Percentiles rank a stretch among this genome's conserved stretches.
Evolutionary conservation across 2,113 vertebrate genomes (phyloP).

Genomic region (Aptenodytes forsteri): DNA sequence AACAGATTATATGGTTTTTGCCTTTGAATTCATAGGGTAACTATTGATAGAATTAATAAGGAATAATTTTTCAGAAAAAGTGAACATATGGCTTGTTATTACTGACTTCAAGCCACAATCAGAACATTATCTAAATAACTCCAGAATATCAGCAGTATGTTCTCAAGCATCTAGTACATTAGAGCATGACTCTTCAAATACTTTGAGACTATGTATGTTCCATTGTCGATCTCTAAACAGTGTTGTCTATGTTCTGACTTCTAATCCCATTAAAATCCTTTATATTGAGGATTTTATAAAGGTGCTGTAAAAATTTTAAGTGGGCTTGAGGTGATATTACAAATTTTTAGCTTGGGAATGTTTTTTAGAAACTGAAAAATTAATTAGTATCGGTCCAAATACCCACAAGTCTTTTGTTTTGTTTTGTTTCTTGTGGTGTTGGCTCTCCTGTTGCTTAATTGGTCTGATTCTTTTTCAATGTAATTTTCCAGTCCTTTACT

Average conservation of each 20-base stretch:
- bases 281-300: not conserved
- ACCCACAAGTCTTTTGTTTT: not conserved
- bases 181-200: not conserved
- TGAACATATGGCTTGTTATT: constrained; percentile 62
- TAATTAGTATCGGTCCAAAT: not conserved
- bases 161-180: constrained; percentile 31
- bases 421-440: constrained; percentile 1
- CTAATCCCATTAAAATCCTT: not conserved
- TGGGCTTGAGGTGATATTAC: not conserved
- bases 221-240: not conserved
- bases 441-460: not conserved
- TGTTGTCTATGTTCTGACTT: not conserved
- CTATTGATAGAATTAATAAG: constrained; percentile 52
- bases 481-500: constrained; percentile 20
- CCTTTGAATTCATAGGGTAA: not conserved
- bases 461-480: not conserved
- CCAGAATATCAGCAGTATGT: constrained; percentile 28
- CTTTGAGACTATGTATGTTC: not conserved
- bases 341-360: not conserved
- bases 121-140: constrained; percentile 44
- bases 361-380: not conserved
- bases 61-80: constrained; percentile 32
- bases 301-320: not conserved
- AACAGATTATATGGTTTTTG: constrained; percentile 2
- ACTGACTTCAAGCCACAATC: constrained; percentile 40